A percentile compares a stretch with the other conserved stretches of the same genome.
Conservation (phyloP, 2,888 invertebrate species). For the Cremastinae sp. region DNA sequence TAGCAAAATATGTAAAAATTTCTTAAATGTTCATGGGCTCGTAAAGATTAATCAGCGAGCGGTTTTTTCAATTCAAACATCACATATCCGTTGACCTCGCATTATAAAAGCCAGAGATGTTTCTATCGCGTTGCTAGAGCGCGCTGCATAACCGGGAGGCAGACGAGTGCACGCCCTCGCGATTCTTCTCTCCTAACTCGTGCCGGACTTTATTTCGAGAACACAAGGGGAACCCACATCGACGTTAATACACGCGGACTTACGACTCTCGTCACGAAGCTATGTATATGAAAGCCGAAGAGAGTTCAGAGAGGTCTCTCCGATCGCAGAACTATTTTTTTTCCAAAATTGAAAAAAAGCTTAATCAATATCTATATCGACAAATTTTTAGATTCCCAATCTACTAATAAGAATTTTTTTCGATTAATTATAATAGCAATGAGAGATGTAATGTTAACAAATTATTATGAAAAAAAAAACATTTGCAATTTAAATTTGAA, state of each 20-base stretch:
- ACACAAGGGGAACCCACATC: constrained; percentile 41
- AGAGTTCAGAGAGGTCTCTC: constrained; percentile 4
- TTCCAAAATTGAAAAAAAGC: too few species aligned
- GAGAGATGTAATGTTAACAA: too few species aligned
- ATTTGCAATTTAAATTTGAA: too few species aligned
- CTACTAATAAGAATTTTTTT: too few species aligned
- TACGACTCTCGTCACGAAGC: constrained; percentile 28
- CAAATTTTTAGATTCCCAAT: too few species aligned
- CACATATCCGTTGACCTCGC: constrained; percentile 51
- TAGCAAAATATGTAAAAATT: too few species aligned
- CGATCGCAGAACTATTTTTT: not conserved
- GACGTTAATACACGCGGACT: constrained; percentile 9
- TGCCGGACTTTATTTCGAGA: constrained; percentile 58
- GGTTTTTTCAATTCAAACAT: not conserved
- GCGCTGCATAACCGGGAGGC: constrained; percentile 39
- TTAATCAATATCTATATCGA: too few species aligned
- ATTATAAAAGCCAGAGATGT: constrained; percentile 26
- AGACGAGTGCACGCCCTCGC: constrained; percentile 54
- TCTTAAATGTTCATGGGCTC: not conserved
- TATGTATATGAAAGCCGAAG: constrained; percentile 22
- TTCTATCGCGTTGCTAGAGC: constrained; percentile 21
- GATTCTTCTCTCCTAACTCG: constrained; percentile 34
- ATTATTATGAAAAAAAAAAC: too few species aligned
- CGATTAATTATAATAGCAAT: too few species aligned
- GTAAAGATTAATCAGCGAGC: not conserved